These are phyloP conservation scores for Drosophila bocqueti DNA, from an alignment of 1,140 invertebrate species.

Conservation along the genomic window DNA sequence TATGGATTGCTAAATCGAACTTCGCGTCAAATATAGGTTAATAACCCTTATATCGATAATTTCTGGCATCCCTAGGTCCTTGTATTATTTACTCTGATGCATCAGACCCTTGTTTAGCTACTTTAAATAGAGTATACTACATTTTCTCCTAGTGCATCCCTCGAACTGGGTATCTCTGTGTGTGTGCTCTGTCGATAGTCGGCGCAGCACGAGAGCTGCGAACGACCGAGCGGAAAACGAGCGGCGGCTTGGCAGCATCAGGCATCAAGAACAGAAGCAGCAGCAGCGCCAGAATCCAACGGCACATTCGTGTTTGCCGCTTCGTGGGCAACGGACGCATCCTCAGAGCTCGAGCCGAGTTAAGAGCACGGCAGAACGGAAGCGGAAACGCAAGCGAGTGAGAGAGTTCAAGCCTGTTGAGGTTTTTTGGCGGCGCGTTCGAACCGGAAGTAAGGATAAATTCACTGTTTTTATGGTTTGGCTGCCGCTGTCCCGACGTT, in stretches of 20 bases:
- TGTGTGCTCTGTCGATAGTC: slow-evolving; percentile 39
- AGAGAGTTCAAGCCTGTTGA: slow-evolving; percentile 31
- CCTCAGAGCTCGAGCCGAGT: slow-evolving; percentile 40
- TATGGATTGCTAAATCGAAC: background rate
- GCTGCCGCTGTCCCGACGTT: slow-evolving; percentile 66
- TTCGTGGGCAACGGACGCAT: slow-evolving; percentile 68
- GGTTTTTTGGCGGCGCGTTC: slow-evolving; percentile 51
- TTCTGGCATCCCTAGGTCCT: background rate
- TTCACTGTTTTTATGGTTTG: slow-evolving; percentile 49
- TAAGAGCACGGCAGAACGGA: slow-evolving; percentile 17
- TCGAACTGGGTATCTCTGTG: background rate
- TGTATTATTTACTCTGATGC: background rate
- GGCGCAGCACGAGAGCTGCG: slow-evolving; percentile 40
- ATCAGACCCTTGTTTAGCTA: background rate
- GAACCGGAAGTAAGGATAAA: slow-evolving; percentile 77
- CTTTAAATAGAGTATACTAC: background rate
- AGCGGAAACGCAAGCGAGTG: slow-evolving; percentile 37
- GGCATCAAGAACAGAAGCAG: slow-evolving; percentile 36
- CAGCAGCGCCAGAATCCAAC: slow-evolving; percentile 31
- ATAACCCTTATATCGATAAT: background rate
- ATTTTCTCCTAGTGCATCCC: slow-evolving; percentile 6
- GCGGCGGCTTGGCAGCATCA: slow-evolving; percentile 22
- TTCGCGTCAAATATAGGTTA: too few relatives aligned
- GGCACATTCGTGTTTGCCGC: slow-evolving; percentile 75
- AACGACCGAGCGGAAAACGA: slow-evolving; percentile 50